These are phyloP conservation scores for Chydorus sphaericus DNA, from an alignment of 2,888 invertebrate genomes.

Conservation along the genomic window DNA sequence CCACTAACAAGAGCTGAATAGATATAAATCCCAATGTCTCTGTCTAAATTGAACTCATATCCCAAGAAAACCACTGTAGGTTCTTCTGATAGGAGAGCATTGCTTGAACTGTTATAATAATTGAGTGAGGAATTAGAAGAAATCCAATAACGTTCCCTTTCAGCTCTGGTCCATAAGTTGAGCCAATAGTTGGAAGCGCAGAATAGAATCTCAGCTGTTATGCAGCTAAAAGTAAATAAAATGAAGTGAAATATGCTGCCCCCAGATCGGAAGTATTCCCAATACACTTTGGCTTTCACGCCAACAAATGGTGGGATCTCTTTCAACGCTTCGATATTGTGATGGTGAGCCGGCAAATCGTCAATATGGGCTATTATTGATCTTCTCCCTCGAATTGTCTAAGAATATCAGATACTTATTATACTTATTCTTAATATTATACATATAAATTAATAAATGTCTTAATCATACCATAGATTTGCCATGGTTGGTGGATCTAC, in stretches of 20 bases:
- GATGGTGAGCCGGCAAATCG: too few relatives aligned
- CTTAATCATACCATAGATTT: background rate
- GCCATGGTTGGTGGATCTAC: constrained; percentile 23
- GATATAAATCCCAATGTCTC: constrained; percentile 26
- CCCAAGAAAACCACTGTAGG: too few relatives aligned
- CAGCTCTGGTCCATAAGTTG: background rate
- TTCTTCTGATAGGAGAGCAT: too few relatives aligned
- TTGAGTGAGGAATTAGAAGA: too few relatives aligned
- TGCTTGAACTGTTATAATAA: too few relatives aligned
- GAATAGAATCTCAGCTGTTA: constrained; percentile 44
- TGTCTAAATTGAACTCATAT: background rate
- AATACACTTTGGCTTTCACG: constrained; percentile 26
- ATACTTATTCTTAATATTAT: background rate
- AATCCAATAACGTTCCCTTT: background rate
- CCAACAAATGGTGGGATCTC: constrained; percentile 18
- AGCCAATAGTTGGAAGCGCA: constrained; percentile 35
- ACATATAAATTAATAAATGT: background rate
- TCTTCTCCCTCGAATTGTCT: too few relatives aligned
- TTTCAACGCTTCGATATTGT: too few relatives aligned
- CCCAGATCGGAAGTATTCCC: constrained; percentile 52
- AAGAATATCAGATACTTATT: too few relatives aligned
- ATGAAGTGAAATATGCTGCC: constrained; percentile 43
- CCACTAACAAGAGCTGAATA: constrained; percentile 28
- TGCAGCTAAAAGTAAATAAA: constrained; percentile 39
- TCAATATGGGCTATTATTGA: too few relatives aligned